phyloP scores from a whole-genome alignment of 2,888 invertebrate genomes.

The Cyaniris semiargus region DNA sequence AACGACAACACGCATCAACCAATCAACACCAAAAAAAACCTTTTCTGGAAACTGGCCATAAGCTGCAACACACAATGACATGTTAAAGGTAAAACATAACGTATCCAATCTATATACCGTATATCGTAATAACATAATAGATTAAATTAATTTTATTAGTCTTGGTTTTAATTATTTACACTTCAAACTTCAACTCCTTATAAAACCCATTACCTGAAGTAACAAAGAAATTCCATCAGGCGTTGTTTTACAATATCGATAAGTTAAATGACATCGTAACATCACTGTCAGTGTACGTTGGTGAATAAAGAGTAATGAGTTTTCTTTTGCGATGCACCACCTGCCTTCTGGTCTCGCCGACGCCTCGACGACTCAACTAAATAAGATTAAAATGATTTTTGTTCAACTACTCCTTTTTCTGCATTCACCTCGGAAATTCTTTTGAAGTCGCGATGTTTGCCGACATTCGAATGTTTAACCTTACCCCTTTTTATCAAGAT shows the following conservation, averaged over 20 bases:
- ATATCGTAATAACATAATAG: too few species aligned
- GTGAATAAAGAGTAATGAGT: constrained; percentile 78
- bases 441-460: constrained; percentile 49
- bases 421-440: constrained; percentile 47
- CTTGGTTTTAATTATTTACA: too few species aligned
- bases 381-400: constrained; percentile 73
- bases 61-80: too few species aligned
- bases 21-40: too few species aligned
- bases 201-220: constrained; percentile 10
- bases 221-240: constrained; percentile 25
- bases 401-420: constrained; percentile 51
- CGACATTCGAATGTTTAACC: constrained; percentile 47
- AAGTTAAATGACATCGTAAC: constrained; percentile 45
- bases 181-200: not conserved
- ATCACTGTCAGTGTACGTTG: constrained; percentile 54
- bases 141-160: too few species aligned
- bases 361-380: constrained; percentile 64
- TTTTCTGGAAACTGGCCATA: too few species aligned
- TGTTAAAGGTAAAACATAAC: too few species aligned
- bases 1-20: too few species aligned
- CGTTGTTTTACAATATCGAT: constrained; percentile 46
- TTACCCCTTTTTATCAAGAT: constrained; percentile 47
- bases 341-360: constrained; percentile 67
- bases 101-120: too few species aligned
- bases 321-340: constrained; percentile 72